Conservation (phyloP, 1,140 invertebrate genomes). For the Heliconius nattereri region DNA sequence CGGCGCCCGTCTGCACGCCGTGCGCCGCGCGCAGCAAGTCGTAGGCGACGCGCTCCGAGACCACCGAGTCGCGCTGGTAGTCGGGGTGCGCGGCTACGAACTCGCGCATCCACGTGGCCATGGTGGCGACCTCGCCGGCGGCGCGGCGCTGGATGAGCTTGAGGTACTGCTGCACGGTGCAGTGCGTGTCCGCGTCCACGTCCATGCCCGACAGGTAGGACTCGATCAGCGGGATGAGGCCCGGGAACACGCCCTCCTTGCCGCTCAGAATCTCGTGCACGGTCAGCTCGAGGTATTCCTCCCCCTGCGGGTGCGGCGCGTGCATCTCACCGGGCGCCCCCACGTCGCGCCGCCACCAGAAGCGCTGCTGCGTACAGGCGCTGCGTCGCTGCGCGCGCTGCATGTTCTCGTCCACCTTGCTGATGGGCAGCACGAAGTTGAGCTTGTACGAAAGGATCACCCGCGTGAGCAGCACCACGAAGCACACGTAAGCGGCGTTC, state of each 20-base stretch:
- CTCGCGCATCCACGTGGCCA: slow-evolving; percentile 94
- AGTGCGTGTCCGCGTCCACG: slow-evolving; percentile 97
- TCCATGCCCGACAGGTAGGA: slow-evolving; percentile 96
- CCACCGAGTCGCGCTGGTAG: slow-evolving; percentile 95
- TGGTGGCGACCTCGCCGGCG: slow-evolving; percentile 92
- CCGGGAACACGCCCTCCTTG: slow-evolving; percentile 83
- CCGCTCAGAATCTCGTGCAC: slow-evolving; percentile 99
- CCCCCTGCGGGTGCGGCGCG: slow-evolving; percentile 44
- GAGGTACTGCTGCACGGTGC: slow-evolving; percentile 98
- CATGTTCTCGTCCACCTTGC: slow-evolving; percentile 88
- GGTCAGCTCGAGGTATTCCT: slow-evolving; percentile 88
- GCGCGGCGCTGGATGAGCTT: slow-evolving; percentile 95
- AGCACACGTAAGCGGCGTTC: slow-evolving; percentile 99
- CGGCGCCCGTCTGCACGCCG: slow-evolving; percentile 87
- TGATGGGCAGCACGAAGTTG: slow-evolving; percentile 98
- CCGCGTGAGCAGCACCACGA: slow-evolving; percentile 97
- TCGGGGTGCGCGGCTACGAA: slow-evolving; percentile 94
- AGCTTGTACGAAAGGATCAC: slow-evolving; percentile 98
- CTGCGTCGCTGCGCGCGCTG: slow-evolving; percentile 94
- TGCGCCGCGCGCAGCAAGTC: slow-evolving; percentile 92
- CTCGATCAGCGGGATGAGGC: slow-evolving; percentile 85
- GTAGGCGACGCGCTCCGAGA: slow-evolving; percentile 95
- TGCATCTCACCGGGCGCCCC: slow-evolving; percentile 78
- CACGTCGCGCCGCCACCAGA: slow-evolving; percentile 95
- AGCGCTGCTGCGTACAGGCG: slow-evolving; percentile 90